Evolutionary conservation across 2,888 invertebrate species (phyloP), one percentile per base, ranked within the genome.

Genomic region (Tachystola acroxantha): DNA sequence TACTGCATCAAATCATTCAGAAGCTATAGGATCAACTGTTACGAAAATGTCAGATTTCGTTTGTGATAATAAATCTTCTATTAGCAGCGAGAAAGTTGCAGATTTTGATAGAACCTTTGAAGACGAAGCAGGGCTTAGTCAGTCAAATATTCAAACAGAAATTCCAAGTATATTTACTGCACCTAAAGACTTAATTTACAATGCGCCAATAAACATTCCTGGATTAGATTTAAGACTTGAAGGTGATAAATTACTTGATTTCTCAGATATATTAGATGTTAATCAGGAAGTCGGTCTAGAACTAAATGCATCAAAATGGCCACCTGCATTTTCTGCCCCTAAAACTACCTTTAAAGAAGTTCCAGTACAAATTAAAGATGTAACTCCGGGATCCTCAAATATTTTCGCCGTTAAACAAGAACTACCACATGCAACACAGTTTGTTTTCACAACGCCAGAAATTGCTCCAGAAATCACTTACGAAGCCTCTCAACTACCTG

Each of bases 51-150:
- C 28, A 7, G 20, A 19, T 7, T 25, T 22, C 29, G 14, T 24
- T n/a, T 1, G 39, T 39, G 12, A 19, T 7, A 13, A 13, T n/a
- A 33, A 22, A 20, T 16, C 10, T 33, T 1, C 6, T 7, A 7
- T 32, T 1, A 22, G 19, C 11, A 11, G 2, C 12, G 11, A 11
- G 12, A 32, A 12, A 24, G 12, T 39, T 14, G 34, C 46, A 10
- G 43, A 43, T 24, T 43, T 48, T 25, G 32, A 34, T 6, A 44
- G 30, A 34, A 37, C 39, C 27, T 43, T 40, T 10, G 39, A 30
- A 2, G 28, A 13, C 9, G 11, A 11, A 5, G n/a, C 11, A 22
- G 32, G 22, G 27, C 5, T 4, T 5, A 6, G 2, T 5, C 10
- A 7, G 6, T 6, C 16, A 16, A 16, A 16, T 16, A 11, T 11